Evolutionary conservation across 2,113 vertebrate species (phyloP), one percentile per base, ranked within the genome.

Genomic region (Lynx canadensis): DNA sequence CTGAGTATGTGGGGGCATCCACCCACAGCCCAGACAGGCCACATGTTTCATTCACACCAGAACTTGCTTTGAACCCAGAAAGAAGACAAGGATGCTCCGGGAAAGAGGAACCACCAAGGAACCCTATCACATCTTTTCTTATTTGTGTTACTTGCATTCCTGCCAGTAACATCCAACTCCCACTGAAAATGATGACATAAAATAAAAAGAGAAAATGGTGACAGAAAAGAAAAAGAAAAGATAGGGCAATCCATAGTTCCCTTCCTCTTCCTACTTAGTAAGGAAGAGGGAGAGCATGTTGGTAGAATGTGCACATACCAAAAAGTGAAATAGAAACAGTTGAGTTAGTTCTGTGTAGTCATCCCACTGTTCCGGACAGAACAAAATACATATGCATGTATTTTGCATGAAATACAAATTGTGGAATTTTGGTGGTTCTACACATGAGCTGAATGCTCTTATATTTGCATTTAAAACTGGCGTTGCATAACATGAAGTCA

Each of bases 401-500:
- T 69, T 80, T 36, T n/a, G 9, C 45, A 52, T 69, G 76, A 85
- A 97, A 89, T 82, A 31, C 1, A 18, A 93, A 88, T 60, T 73
- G n/a, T 29, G 31, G 52, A 7, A 87, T 63, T 89, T 68, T 36
- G 7, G 21, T 83, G 31, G 66, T 69, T 96, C 74, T 84, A 50
- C 19, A 12, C 45, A 74, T 5, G 13, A 50, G 2, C 36, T 25
- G 41, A 94, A 74, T 57, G 1, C 4, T 45, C 79, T 80, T 69
- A 45, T 41, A 29, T 83, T 92, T 95, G 33, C 74, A 50, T 86
- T 94, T 89, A 90, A 69, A 96, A 85, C 29, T 69, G 45, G 18
- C 38, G 38, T 79, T 83, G 84, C 29, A 69, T 52, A 38, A 27
- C n/a, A 68, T 69, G 45, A 93, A 93, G 33, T 38, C 73, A 18